These are phyloP conservation scores for Calcarius ornatus DNA, from an alignment of 2,113 vertebrate species.

Conservation along the genomic window DNA sequence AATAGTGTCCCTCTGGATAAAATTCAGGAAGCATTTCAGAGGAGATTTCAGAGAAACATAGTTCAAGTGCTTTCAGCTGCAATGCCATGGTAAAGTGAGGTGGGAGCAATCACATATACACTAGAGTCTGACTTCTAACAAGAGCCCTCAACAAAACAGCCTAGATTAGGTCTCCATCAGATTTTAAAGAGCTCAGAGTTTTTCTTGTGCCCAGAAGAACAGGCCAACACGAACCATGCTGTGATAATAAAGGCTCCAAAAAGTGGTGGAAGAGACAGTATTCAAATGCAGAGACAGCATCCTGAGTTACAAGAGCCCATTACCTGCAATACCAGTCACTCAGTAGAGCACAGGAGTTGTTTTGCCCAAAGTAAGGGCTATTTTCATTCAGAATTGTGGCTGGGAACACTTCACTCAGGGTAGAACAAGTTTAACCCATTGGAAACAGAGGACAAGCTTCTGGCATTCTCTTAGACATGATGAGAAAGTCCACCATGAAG, in stretches of 20 bases:
- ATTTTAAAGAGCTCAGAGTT: neutral
- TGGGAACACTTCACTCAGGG: neutral
- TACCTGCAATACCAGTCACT: neutral
- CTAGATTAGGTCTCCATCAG: neutral
- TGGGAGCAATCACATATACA: neutral
- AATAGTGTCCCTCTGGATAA: neutral
- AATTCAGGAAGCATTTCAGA: neutral
- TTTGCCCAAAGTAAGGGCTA: neutral
- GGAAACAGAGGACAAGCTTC: neutral
- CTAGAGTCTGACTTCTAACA: neutral
- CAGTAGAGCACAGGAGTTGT: fast-evolving
- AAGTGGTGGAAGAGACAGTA: neutral
- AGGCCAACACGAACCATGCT: neutral
- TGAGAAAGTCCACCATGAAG: neutral
- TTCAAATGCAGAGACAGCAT: neutral
- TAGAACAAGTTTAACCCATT: neutral
- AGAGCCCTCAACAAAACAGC: neutral
- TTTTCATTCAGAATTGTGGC: neutral
- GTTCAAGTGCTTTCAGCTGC: neutral
- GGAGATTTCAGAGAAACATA: neutral
- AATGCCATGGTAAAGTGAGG: neutral
- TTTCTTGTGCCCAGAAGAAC: neutral
- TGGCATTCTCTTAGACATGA: neutral
- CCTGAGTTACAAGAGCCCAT: neutral
- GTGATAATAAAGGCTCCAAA: neutral